Evolutionary conservation across 2,113 vertebrate species (phyloP).

Genomic region (Rafetus swinhoei): DNA sequence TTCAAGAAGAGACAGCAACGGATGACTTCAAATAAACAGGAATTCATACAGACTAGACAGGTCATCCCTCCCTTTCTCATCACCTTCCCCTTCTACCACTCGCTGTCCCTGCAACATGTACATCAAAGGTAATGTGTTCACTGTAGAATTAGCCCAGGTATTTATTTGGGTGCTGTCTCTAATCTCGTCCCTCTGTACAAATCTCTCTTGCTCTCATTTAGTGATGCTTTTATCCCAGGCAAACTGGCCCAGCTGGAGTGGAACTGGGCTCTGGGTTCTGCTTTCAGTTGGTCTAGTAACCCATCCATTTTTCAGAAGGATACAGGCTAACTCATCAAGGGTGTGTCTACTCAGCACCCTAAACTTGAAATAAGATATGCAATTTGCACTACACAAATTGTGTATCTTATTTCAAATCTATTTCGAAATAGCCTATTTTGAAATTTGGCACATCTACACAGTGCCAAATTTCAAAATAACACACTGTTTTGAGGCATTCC

Average conservation of each 20-base stretch:
- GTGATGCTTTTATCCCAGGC: background rate
- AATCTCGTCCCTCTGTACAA: background rate
- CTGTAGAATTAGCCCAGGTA: background rate
- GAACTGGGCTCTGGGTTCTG: background rate
- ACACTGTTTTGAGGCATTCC: no score
- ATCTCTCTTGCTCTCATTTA: background rate
- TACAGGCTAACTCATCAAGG: background rate
- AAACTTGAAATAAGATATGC: no score
- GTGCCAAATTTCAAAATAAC: no score
- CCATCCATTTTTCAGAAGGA: background rate
- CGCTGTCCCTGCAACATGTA: background rate
- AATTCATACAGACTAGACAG: background rate
- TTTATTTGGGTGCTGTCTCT: background rate
- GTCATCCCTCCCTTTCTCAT: background rate
- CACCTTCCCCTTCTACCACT: background rate
- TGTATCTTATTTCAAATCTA: no score
- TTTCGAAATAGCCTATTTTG: no score
- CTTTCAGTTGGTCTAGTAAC: background rate
- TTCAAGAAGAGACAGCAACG: background rate
- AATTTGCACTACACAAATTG: no score
- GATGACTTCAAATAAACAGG: background rate
- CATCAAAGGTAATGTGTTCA: background rate
- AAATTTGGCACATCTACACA: no score
- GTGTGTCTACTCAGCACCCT: background rate
- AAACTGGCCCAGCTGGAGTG: background rate